Evolutionary conservation across 2,888 invertebrate genomes (phyloP).

Genomic region (Sericinus montela): DNA sequence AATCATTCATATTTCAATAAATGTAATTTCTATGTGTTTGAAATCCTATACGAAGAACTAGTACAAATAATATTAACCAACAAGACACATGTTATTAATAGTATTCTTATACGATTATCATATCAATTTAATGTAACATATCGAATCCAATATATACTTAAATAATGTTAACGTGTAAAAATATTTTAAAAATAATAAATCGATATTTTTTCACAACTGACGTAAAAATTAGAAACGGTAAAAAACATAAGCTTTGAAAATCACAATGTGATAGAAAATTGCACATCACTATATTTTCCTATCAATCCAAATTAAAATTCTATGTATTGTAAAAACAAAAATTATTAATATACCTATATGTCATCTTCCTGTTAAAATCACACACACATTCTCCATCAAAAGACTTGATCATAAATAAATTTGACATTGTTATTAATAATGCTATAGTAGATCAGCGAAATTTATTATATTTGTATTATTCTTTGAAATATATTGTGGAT

Average conservation of each 20-base stretch:
- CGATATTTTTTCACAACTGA: no score
- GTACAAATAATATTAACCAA: no score
- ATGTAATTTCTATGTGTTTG: no score
- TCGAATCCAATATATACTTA: slow-evolving; percentile 4
- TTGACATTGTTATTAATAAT: slow-evolving; percentile 51
- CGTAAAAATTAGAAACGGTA: no score
- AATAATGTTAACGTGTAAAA: no score
- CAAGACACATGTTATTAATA: no score
- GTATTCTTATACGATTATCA: neutral
- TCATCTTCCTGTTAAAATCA: neutral
- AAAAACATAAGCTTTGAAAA: neutral
- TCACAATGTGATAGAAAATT: slow-evolving; percentile 13
- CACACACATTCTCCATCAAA: slow-evolving; percentile 25
- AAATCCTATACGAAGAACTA: no score
- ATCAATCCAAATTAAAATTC: slow-evolving; percentile 6
- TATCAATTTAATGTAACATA: slow-evolving; percentile 10
- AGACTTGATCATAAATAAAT: slow-evolving; percentile 45
- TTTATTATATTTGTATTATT: slow-evolving; percentile 77
- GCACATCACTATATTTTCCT: slow-evolving; percentile 25
- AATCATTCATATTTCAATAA: no score
- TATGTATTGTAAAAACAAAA: slow-evolving; percentile 16
- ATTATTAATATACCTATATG: neutral
- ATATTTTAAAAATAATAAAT: no score
- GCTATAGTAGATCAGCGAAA: slow-evolving; percentile 62
- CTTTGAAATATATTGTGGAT: slow-evolving; percentile 77